phyloP scores from a whole-genome alignment of 2,888 invertebrate genomes.

The Eledone cirrhosa region DNA sequence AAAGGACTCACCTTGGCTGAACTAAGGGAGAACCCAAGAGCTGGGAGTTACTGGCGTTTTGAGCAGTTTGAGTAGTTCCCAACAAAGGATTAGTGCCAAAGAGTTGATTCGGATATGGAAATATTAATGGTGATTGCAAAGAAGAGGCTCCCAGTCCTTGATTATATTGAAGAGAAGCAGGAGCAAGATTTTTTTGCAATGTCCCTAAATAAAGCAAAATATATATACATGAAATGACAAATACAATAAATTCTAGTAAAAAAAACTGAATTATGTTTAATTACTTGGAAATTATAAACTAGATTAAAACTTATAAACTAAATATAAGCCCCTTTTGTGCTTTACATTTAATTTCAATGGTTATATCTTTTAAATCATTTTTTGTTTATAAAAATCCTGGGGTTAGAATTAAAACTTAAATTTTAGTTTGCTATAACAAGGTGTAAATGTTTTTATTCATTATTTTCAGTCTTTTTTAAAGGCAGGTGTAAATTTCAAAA shows the following conservation, averaged over 20 bases:
- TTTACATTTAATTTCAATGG: too few relatives aligned
- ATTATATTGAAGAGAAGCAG: constrained; percentile 48
- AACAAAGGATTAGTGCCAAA: constrained; percentile 52
- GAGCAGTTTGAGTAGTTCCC: constrained; percentile 52
- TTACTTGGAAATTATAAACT: background rate
- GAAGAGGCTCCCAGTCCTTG: constrained; percentile 49
- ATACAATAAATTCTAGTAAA: background rate
- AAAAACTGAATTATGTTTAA: background rate
- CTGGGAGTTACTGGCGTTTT: constrained; percentile 69
- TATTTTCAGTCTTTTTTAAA: too few relatives aligned
- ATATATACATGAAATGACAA: background rate
- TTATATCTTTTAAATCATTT: too few relatives aligned
- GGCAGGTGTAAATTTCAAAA: too few relatives aligned
- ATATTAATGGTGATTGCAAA: constrained; percentile 70
- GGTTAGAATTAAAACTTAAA: too few relatives aligned
- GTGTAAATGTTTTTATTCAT: too few relatives aligned
- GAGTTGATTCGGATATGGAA: constrained; percentile 71
- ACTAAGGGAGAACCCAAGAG: constrained; percentile 75
- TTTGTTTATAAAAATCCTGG: too few relatives aligned
- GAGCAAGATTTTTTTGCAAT: constrained; percentile 47
- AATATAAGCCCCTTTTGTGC: background rate
- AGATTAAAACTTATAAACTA: constrained; percentile 11
- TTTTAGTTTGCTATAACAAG: too few relatives aligned
- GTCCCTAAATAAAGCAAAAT: constrained; percentile 26
- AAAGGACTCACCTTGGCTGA: constrained; percentile 69